Evolutionary conservation across 2,113 vertebrate species (phyloP).

Genomic region (Pseudopodoces humilis): DNA sequence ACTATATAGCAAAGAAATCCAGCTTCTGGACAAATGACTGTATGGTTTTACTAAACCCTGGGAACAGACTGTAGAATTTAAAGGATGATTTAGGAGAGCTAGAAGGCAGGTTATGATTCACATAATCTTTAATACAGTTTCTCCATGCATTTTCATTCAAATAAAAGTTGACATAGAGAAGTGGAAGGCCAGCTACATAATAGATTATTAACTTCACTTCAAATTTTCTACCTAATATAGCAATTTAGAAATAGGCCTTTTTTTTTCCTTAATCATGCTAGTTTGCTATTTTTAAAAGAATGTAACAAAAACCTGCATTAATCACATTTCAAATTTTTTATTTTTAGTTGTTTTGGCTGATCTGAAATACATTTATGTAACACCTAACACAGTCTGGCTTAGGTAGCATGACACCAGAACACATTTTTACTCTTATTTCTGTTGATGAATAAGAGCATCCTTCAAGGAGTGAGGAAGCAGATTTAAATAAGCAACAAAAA

Average conservation of each 20-base stretch:
- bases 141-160: background rate
- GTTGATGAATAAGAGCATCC: background rate
- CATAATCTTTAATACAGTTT: background rate
- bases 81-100: background rate
- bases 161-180: background rate
- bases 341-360: background rate
- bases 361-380: background rate
- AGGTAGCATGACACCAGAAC: background rate
- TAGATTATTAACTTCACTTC: background rate
- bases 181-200: background rate
- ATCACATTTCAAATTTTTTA: fast-evolving
- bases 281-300: background rate
- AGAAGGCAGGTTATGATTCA: background rate
- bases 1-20: background rate
- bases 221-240: background rate
- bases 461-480: background rate
- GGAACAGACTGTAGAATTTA: background rate
- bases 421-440: background rate
- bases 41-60: background rate
- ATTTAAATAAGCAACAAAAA: background rate
- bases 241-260: background rate
- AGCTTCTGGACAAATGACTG: background rate
- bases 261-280: background rate
- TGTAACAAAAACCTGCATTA: background rate
- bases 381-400: background rate